Evolutionary conservation across 1,140 invertebrate species (phyloP), one percentile per base, ranked within the genome.

Genomic region (Drosophila mojavensis): DNA sequence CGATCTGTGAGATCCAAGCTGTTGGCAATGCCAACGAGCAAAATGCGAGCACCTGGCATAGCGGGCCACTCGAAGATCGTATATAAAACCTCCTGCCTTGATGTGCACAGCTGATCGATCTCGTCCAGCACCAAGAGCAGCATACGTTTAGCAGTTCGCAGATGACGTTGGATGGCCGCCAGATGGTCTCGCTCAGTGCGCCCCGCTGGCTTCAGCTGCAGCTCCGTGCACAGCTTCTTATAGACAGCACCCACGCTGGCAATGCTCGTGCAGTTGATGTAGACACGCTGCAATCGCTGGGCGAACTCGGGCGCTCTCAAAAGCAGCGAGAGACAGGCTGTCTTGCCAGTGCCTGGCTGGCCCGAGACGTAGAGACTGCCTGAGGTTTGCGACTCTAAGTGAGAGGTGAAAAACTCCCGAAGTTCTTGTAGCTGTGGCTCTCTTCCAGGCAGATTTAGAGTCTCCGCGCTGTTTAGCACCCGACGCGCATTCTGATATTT

Each of bases 271-370:
- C 97, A 98, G 92, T 98, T 98, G 1, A 98, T 93, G 81, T 96
- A 97, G 15, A 97, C 94, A 70, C 94, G 93, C 76, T 94, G 94
- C 43, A 95, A 94, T n/a, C 94, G 93, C 63, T 93, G 90, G 59
- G 93, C 93, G 39, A 95, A 93, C 91, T 95, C 94, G 75, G 94
- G 92, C 45, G 93, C 85, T 28, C 94, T 92, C 7, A 98, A 92
- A 17, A 98, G 94, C 53, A 96, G 94, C 4, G 95, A 95, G 15
- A 99, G 93, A 74, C 96, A 96, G 1, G 97, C 97, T 0, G 98
- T 99, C 94, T 99, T 99, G 2, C 98, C 98, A 15, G 98, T 99
- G 11, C 98, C 98, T 4, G 91, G 98, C 30, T 97, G 97, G 9
- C 98, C 98, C 55, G 98, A 98, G 33, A 99, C 95, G 92, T 99